phyloP scores from a whole-genome alignment of 2,888 invertebrate species.

The Drosophila peninsularis region DNA sequence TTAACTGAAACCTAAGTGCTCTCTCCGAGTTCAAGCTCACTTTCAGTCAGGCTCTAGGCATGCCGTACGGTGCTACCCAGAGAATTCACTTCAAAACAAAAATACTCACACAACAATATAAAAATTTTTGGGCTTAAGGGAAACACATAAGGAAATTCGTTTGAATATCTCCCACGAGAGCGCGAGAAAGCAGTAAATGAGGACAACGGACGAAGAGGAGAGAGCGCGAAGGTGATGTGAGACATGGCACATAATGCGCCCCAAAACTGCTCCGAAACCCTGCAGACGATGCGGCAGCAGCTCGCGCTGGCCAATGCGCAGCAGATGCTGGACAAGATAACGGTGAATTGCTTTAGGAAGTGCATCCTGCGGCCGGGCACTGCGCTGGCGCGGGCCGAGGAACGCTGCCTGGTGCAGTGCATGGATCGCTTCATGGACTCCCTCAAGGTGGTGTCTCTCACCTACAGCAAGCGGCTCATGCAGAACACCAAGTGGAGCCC shows the following conservation, averaged over 20 bases:
- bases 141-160: not conserved
- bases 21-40: not conserved
- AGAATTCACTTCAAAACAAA: slow-evolving; percentile 5
- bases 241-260: slow-evolving; percentile 16
- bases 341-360: slow-evolving; percentile 37
- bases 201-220: too few relatives aligned
- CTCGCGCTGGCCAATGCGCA: slow-evolving; percentile 43
- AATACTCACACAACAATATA: not conserved
- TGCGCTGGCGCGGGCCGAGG: slow-evolving; percentile 23
- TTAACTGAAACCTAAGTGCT: slow-evolving; percentile 10
- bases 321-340: slow-evolving; percentile 35
- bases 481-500: slow-evolving; percentile 2
- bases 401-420: slow-evolving; percentile 36
- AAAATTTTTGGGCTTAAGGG: slow-evolving; percentile 11
- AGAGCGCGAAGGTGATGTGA: not conserved
- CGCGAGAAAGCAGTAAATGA: not conserved
- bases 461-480: slow-evolving; percentile 33
- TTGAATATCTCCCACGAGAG: not conserved
- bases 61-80: not conserved
- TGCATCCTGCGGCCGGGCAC: slow-evolving; percentile 37
- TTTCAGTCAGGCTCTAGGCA: slow-evolving; percentile 1
- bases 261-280: slow-evolving; percentile 15
- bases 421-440: slow-evolving; percentile 51
- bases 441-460: slow-evolving; percentile 36
- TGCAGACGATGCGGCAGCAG: slow-evolving; percentile 36